Conservation (phyloP, 2,797 vertebrate genomes). For the Uromys caudimaculatus region DNA sequence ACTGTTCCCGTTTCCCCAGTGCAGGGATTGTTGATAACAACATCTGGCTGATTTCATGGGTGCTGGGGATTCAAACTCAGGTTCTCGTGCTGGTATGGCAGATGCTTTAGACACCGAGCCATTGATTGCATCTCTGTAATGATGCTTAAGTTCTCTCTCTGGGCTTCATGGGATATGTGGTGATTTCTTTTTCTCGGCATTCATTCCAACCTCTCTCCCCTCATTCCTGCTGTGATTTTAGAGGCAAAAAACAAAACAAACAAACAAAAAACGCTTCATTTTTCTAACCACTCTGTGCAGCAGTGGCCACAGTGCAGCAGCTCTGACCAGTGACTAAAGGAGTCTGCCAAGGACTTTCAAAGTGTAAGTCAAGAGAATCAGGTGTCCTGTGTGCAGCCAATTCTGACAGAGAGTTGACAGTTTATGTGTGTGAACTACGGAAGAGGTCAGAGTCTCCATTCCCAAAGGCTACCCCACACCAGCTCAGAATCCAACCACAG, state of each 20-base stretch:
- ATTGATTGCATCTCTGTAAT: not conserved
- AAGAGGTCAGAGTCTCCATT: not conserved
- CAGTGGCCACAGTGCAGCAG: not conserved
- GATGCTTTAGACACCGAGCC: not conserved
- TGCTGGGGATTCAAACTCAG: not conserved
- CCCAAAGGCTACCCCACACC: not conserved
- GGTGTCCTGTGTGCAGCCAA: not conserved
- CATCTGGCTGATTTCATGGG: not conserved
- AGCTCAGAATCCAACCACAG: not conserved
- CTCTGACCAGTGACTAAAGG: not conserved
- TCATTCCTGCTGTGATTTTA: not conserved
- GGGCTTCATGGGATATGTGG: not conserved
- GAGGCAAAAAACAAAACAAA: not conserved
- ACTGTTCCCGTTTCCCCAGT: not conserved
- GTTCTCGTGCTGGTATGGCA: not conserved
- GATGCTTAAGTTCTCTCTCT: slow-evolving; percentile 17
- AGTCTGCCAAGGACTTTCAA: not conserved
- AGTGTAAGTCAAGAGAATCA: not conserved
- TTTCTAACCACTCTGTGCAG: not conserved
- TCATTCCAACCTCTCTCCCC: not conserved
- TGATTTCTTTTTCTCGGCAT: not conserved
- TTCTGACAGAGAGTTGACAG: not conserved
- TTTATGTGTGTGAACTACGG: not conserved
- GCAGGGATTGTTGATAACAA: not conserved
- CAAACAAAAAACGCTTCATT: not conserved